Base-by-base conservation (phyloP, 2,888 invertebrate species). In the Nemotelus nigrinus region DNA sequence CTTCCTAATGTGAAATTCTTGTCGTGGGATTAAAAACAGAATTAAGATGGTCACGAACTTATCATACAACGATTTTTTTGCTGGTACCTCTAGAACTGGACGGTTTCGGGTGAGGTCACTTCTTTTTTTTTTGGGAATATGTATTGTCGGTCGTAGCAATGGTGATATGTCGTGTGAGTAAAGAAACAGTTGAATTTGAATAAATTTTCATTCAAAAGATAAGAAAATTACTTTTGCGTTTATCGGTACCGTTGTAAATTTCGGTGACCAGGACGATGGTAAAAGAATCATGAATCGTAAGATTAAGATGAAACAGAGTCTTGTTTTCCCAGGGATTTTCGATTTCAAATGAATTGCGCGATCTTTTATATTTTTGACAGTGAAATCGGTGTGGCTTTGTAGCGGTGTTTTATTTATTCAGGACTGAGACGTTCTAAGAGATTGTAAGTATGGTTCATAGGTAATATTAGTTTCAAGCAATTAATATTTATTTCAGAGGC, bases 21-120 rank as follows among this genome's bases (percentile, higher is more conserved):
- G 74, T 74, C 25, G 60, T 74, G 25, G 74, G 47, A 60, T 63
- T 48, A 60, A 45, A 10, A 25, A 10, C 60, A 25, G 60, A 60
- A 74, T 74, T 74, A 74, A 74, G 60, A 60, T 74, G 58, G 60
- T 60, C 60, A 58, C 74, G 72, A 67, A 57, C 71, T 71, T 71
- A 71, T 71, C 55, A 71, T 43, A 41, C 47, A 72, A 25, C 39
- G 39, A 67, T 50, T 70, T 70, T 67, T 45, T 43, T 67, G 44
- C n/a, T 8, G 44, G 43, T 65, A 41, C 43, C 43, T 65, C 43
- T 43, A 41, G 1, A 65, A 8, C 8, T 10, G 25, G 47, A 67
- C 10, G 50, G 48, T 3, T 39, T 48, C 53, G n/a, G 43, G 63
- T 39, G 2, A 63, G 63, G 39, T 43, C 41, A 53, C 6, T 7